Evolutionary conservation across 2,113 vertebrate species (phyloP).

Genomic region (Mesocricetus auratus): DNA sequence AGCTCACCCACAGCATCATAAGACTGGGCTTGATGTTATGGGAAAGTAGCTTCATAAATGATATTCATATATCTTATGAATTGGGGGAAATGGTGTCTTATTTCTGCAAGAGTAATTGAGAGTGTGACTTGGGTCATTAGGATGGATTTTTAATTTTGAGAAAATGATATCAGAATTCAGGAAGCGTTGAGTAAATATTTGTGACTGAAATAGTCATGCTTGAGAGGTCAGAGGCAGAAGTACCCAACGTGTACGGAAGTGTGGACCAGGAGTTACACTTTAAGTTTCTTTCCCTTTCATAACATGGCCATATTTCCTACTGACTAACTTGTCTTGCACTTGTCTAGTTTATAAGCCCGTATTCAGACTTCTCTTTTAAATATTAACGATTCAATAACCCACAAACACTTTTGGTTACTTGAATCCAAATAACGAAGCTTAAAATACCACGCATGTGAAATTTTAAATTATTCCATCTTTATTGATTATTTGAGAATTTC

Average conservation of each 20-base stretch:
- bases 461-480: not conserved
- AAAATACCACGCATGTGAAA: not conserved
- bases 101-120: not conserved
- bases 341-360: not conserved
- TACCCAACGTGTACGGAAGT: not conserved
- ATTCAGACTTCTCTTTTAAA: conserved; percentile 4
- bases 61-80: not conserved
- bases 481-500: not conserved
- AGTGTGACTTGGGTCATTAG: not conserved
- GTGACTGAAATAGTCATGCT: conserved; percentile 18
- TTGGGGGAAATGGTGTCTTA: not conserved
- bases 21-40: conserved; percentile 5
- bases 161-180: conserved; percentile 15
- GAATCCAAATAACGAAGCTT: conserved; percentile 10
- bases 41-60: conserved; percentile 15
- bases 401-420: conserved; percentile 39
- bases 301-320: not conserved
- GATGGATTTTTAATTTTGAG: conserved; percentile 45
- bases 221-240: not conserved
- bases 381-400: conserved; percentile 2
- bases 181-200: conserved; percentile 33
- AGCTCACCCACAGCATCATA: conserved; percentile 6
- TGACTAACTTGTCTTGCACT: not conserved
- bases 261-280: not conserved
- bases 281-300: not conserved